Evolutionary conservation across 53 echinoderm and acorn worm genomes (phyloP), one percentile per base, ranked within the genome.

Genomic region (Patiria pectinifera): DNA sequence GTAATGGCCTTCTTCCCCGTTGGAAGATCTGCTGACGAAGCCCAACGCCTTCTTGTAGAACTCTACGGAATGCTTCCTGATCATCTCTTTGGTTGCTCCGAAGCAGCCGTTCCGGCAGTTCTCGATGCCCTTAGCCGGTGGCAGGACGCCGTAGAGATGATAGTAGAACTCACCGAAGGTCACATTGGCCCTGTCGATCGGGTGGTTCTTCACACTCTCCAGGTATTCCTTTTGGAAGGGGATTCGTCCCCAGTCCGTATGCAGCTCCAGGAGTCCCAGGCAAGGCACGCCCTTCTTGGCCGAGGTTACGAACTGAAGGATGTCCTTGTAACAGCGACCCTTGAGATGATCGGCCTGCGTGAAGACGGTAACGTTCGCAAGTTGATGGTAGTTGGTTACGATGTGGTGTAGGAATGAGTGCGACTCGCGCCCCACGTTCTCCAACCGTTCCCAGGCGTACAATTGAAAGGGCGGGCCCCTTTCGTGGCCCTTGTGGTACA

Each of bases 311-410:
- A 48, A 87, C 24, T 45, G 43, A 10, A 47, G 10, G 46, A 75
- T 48, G 15, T 76, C 19, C 9, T 76, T 16, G 58, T 12, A 87
- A 53, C 87, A 87, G 14, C 47, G 74, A 6, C 77, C 77, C 11
- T 77, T 44, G 6, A 26, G 77, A 14, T 48, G 71, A 21, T 87
- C 74, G 22, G 47, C 87, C 59, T 87, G 76, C 7, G 74, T 46
- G 53, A 87, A 87, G 71, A 87, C 87, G 21, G 87, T 87, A 11
- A 87, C 53, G 74, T 87, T 23, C 1, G 87, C 87, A 3, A 87
- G 87, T 47, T 87, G 71, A 47, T 76, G 45, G 59, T 87, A 87
- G 53, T 87, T 47, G 23, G 71, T 46, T 12, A 87, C 49, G 58
- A 87, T 87, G 49, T 87, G 86, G 70, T 86, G 45, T 5, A 86